phyloP scores from a whole-genome alignment of 2,797 vertebrate genomes.

The Gobio occitaniae region DNA sequence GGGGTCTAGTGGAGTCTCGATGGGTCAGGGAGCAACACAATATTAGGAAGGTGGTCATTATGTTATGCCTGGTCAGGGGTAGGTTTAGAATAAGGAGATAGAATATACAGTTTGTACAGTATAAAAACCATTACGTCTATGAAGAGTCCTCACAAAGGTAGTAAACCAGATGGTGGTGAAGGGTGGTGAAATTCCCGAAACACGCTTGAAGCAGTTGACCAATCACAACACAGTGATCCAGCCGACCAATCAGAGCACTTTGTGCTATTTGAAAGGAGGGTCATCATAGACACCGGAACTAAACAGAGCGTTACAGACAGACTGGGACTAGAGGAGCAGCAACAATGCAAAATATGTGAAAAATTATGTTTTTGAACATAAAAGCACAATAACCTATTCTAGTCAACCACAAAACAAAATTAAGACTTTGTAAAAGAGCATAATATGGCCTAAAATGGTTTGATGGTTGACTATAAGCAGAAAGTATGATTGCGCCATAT shows the following conservation, averaged over 20 bases:
- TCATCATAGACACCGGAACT: not conserved
- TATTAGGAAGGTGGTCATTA: too few species aligned
- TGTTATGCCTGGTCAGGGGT: too few species aligned
- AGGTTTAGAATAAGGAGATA: too few species aligned
- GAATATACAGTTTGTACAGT: too few species aligned
- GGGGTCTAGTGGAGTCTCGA: too few species aligned
- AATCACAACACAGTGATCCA: not conserved
- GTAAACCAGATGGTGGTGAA: not conserved
- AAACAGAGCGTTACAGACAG: not conserved
- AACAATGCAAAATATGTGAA: not conserved
- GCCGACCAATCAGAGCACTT: not conserved
- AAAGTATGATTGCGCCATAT: not conserved
- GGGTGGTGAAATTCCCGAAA: not conserved
- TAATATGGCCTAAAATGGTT: not conserved
- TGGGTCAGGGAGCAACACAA: too few species aligned
- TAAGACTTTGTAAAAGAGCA: not conserved
- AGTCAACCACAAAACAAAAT: not conserved
- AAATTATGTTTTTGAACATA: not conserved
- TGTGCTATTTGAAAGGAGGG: not conserved
- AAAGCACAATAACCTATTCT: not conserved
- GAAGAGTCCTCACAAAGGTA: too few species aligned
- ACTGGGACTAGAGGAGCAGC: not conserved
- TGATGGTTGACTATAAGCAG: too few species aligned
- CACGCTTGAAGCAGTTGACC: not conserved
- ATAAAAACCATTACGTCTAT: too few species aligned